phyloP scores from a whole-genome alignment of 2,888 invertebrate species.

The Dexiosoma caninum region DNA sequence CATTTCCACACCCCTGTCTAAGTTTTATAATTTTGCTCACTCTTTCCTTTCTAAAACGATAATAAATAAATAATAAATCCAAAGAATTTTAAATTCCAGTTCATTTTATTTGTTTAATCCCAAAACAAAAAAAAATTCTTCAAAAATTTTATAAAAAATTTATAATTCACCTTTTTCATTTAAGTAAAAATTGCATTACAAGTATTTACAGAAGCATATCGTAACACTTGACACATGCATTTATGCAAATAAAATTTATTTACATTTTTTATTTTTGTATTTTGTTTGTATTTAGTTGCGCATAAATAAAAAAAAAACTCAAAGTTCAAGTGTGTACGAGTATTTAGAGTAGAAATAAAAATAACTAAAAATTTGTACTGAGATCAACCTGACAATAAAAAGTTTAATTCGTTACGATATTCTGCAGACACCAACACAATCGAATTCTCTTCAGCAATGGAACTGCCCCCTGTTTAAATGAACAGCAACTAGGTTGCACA shows the following conservation, averaged over 20 bases:
- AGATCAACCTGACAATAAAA: slow-evolving; percentile 24
- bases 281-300: too few species aligned
- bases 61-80: too few species aligned
- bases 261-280: slow-evolving; percentile 5
- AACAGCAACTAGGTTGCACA: neutral
- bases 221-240: slow-evolving; percentile 46
- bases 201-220: slow-evolving; percentile 39
- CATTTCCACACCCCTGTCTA: too few species aligned
- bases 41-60: too few species aligned
- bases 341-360: slow-evolving; percentile 24
- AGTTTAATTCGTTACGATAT: slow-evolving; percentile 11
- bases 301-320: neutral
- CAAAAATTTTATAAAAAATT: too few species aligned
- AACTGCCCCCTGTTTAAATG: neutral
- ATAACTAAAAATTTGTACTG: slow-evolving; percentile 28
- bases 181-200: neutral
- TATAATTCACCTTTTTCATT: neutral
- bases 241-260: slow-evolving; percentile 34
- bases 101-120: too few species aligned
- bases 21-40: too few species aligned
- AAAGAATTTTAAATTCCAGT: too few species aligned
- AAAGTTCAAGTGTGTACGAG: slow-evolving; percentile 21
- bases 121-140: too few species aligned
- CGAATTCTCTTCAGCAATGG: neutral
- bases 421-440: neutral